Evolutionary conservation across 1,140 invertebrate genomes (phyloP).

Genomic region (Bombus consobrinus): DNA sequence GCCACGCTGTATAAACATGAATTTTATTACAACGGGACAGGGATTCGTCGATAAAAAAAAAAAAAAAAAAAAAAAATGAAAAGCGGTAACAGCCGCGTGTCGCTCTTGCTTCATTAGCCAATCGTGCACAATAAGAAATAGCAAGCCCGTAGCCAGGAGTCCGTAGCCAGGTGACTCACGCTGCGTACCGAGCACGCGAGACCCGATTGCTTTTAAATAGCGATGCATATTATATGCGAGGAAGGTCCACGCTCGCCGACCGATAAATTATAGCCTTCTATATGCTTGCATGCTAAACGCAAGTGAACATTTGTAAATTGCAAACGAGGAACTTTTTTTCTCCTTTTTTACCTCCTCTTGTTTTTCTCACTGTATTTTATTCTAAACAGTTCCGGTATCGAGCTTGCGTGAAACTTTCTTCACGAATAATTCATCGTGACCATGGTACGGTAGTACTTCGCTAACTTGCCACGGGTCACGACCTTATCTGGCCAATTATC

Average conservation of each 20-base stretch:
- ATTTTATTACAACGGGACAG: constrained; percentile 23
- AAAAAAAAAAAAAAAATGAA: no score
- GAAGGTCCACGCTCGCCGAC: neutral
- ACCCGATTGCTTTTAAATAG: constrained; percentile 49
- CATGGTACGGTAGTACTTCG: no score
- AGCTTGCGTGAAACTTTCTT: constrained; percentile 5
- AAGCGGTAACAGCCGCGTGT: neutral
- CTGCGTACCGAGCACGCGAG: constrained; percentile 32
- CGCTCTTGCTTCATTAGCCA: constrained; percentile 34
- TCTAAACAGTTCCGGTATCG: neutral
- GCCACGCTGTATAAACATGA: neutral
- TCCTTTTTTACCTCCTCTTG: no score
- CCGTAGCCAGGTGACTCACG: constrained; percentile 45
- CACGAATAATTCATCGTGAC: constrained; percentile 25
- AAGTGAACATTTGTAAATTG: constrained; percentile 2
- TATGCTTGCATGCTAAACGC: constrained; percentile 15
- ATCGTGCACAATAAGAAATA: constrained; percentile 49
- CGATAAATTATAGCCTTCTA: constrained; percentile 7
- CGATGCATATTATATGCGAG: constrained; percentile 38
- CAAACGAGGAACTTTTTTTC: neutral
- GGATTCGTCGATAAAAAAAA: neutral
- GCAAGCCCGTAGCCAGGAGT: neutral
- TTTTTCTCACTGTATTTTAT: neutral
- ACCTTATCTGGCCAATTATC: neutral
- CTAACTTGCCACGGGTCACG: no score